Evolutionary conservation across 92 coral and sea anemone genomes (phyloP), one percentile per base, ranked within the genome.

Genomic region (Paramuricea clavata): DNA sequence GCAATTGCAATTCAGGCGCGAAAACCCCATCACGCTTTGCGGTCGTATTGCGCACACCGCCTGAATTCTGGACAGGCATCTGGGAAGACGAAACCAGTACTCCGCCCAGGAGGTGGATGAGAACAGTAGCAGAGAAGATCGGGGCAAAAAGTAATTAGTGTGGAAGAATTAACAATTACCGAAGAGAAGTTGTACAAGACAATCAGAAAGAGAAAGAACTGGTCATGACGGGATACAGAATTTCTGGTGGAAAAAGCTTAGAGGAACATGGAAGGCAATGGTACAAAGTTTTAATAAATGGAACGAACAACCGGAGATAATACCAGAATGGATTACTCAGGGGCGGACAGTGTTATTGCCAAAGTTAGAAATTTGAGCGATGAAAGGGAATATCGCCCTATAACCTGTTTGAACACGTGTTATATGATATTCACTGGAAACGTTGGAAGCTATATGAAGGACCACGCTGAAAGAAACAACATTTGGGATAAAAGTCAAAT

Each of bases 281-380:
- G 13, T 26, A 47, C 50, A 50, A 12, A 44, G 30, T 36, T 36
- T 71, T 34, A 47, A n/a, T 10, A 34, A 27, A 27, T 70, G 65
- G 87, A 47, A 25, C 17, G 77, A 83, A 39, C 27, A 70, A n/a
- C 57, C 67, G 12, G 64, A 43, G 19, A 57, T 49, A 25, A 83
- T 36, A 36, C 3, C 42, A 36, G 42, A 3, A 2, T 36, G 42
- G 42, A 36, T 36, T 36, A 17, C 50, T 2, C 10, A 11, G 5
- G 85, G 50, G 10, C 56, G 85, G n/a, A 80, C 75, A 8, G 47
- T 36, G 42, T 36, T 2, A 36, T 36, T 36, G 42, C 87, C 82
- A 71, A 83, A 83, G 56, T 36, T 67, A 41, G 43, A 70, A 28
- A n/a, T n/a, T n/a, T n/a, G n/a, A n/a, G n/a, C n/a, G n/a, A n/a